phyloP scores from a whole-genome alignment of 2,113 vertebrate genomes.

The Dryoscopus gambensis region DNA sequence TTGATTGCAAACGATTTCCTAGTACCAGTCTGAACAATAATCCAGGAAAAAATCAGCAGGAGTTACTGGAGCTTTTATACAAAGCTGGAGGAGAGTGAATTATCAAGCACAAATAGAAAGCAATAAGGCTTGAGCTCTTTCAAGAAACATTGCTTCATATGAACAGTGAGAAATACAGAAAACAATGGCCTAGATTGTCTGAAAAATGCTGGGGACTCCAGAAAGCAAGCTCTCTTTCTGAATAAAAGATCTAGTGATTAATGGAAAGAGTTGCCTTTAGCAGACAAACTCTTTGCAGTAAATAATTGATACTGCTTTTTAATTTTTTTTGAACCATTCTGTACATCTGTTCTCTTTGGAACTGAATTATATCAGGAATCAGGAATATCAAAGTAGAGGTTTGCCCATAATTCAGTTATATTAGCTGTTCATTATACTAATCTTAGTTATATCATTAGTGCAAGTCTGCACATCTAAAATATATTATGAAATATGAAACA shows the following conservation, averaged over 20 bases:
- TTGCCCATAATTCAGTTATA: not conserved
- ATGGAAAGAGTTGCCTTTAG: not conserved
- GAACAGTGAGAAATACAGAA: not conserved
- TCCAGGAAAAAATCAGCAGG: not conserved
- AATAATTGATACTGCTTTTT: not conserved
- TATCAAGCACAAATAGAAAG: not conserved
- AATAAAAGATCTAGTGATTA: not conserved
- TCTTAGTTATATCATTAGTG: not conserved
- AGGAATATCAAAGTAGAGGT: not conserved
- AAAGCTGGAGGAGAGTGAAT: not conserved
- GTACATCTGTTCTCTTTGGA: not conserved
- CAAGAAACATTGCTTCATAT: not conserved
- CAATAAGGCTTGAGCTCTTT: not conserved
- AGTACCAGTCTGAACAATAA: not conserved
- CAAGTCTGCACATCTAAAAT: not conserved
- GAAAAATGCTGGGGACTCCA: not conserved
- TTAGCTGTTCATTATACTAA: not conserved
- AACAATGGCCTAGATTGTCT: not conserved
- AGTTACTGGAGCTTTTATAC: not conserved
- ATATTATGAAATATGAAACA: not conserved
- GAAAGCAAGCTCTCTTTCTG: not conserved
- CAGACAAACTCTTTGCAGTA: not conserved
- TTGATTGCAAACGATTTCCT: not conserved
- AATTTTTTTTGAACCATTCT: not conserved
- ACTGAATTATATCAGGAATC: not conserved